Conservation (phyloP, 2,888 invertebrate genomes). For the Globia sparganii region DNA sequence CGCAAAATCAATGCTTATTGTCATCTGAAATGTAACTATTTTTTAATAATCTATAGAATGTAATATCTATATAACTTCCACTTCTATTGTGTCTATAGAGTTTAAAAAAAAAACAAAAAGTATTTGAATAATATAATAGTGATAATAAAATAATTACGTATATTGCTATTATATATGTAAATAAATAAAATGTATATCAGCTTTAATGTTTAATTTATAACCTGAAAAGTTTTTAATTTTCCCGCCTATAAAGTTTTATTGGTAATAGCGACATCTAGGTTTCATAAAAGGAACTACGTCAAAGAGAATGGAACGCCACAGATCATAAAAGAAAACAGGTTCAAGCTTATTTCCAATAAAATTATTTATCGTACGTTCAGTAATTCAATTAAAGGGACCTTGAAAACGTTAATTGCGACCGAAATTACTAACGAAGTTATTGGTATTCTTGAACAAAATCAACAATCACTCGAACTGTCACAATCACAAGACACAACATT, state of each 20-base stretch:
- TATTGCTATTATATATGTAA: slow-evolving; percentile 80
- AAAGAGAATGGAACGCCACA: slow-evolving; percentile 28
- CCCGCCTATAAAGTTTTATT: slow-evolving; percentile 37
- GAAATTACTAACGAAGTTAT: neutral
- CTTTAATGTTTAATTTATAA: slow-evolving; percentile 73
- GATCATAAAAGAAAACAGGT: slow-evolving; percentile 9
- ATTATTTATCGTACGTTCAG: neutral
- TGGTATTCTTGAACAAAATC: neutral
- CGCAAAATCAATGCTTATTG: slow-evolving; percentile 64
- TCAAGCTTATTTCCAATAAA: neutral
- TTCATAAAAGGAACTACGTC: slow-evolving; percentile 9
- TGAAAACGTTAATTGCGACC: neutral
- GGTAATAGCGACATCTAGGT: slow-evolving; percentile 55
- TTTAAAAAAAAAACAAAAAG: slow-evolving; percentile 67
- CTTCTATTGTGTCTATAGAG: slow-evolving; percentile 73
- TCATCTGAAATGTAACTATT: slow-evolving; percentile 63
- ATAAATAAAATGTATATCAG: slow-evolving; percentile 86
- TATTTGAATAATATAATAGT: slow-evolving; percentile 74
- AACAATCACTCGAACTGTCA: slow-evolving; percentile 25
- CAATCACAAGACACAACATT: slow-evolving; percentile 13
- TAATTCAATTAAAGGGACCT: neutral
- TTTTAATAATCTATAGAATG: slow-evolving; percentile 53
- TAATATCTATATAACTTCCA: slow-evolving; percentile 69
- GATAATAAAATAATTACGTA: slow-evolving; percentile 71
- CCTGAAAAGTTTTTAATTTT: slow-evolving; percentile 26